These are phyloP conservation scores for Cyphomyrus plagiostoma DNA, from an alignment of 2,113 vertebrate species.

Conservation along the genomic window DNA sequence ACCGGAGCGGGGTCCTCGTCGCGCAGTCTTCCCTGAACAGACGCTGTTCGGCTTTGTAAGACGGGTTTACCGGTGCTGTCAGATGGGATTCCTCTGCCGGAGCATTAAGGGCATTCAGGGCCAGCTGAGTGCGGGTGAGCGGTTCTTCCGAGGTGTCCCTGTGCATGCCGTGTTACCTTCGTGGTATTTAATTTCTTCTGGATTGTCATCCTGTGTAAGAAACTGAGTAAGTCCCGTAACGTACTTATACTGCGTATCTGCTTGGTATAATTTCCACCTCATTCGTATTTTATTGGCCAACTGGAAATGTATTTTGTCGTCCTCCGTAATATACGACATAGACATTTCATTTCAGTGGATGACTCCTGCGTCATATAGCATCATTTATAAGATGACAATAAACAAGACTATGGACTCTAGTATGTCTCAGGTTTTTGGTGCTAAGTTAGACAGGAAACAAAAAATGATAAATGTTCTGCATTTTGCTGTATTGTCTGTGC, in stretches of 20 bases:
- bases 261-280: not conserved
- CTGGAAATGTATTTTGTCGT: not conserved
- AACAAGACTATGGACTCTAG: not conserved
- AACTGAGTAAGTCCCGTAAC: not conserved
- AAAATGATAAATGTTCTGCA: not conserved
- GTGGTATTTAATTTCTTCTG: not conserved
- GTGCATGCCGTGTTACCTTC: not conserved
- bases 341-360: not conserved
- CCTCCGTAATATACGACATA: not conserved
- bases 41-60: slow-evolving; percentile 57
- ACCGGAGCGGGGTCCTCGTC: slow-evolving; percentile 19
- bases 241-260: not conserved
- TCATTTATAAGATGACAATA: not conserved
- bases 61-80: slow-evolving; percentile 64
- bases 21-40: slow-evolving; percentile 56
- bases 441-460: not conserved
- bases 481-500: not conserved
- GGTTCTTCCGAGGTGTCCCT: too few species aligned
- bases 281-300: not conserved
- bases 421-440: not conserved
- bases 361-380: not conserved
- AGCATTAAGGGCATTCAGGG: slow-evolving; percentile 65
- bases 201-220: not conserved
- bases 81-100: slow-evolving; percentile 48
- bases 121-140: slow-evolving; percentile 48